phyloP scores from a whole-genome alignment of 1,140 invertebrate genomes.

The Babylonia areolata region DNA sequence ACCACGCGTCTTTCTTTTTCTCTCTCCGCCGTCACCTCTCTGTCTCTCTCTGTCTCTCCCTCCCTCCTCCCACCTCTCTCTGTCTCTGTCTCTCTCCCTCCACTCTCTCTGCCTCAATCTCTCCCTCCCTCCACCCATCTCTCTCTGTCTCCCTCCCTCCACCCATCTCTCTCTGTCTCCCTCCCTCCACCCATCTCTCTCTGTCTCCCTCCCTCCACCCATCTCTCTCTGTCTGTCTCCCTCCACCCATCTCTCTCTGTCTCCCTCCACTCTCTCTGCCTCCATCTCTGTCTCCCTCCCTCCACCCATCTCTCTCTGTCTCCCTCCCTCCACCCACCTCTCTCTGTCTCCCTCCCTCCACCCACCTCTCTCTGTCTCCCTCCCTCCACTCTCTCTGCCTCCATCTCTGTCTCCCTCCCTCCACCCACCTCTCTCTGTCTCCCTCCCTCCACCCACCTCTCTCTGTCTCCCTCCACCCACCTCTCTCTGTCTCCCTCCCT shows the following conservation, averaged over 20 bases:
- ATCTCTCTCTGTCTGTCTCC: constrained; percentile 4
- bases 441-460: neutral
- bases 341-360: neutral
- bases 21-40: neutral
- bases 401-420: too few relatives aligned
- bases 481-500: too few relatives aligned
- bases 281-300: neutral
- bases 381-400: too few relatives aligned
- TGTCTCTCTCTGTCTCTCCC: neutral
- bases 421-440: neutral
- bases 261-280: neutral
- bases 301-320: too few relatives aligned
- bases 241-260: constrained; percentile 5
- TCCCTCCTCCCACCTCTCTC: neutral
- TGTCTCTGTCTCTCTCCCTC: constrained; percentile 30
- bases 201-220: neutral
- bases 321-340: neutral
- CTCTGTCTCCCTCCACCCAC: constrained; percentile 3
- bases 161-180: neutral
- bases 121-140: neutral
- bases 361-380: neutral
- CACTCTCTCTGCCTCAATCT: neutral
- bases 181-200: neutral
- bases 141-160: constrained; percentile 30
- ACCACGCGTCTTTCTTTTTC: too few relatives aligned